Conservation (phyloP, 2,113 vertebrate species). For the Aix galericulata region DNA sequence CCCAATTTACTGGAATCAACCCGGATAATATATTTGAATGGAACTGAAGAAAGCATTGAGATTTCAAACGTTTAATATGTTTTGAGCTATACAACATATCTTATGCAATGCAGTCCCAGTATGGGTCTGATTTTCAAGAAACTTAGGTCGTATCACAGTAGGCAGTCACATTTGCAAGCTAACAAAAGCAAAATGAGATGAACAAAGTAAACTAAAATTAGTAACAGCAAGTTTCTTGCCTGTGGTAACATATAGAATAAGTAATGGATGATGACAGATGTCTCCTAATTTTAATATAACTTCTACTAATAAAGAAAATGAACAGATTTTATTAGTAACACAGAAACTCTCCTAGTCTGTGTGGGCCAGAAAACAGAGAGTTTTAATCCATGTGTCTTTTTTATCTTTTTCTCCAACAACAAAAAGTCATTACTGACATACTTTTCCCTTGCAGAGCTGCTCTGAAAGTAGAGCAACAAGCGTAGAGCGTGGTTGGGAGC, state of each 20-base stretch:
- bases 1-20: not conserved
- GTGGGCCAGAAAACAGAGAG: not conserved
- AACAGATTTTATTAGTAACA: not conserved
- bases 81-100: not conserved
- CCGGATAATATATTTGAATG: not conserved
- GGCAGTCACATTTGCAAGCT: not conserved
- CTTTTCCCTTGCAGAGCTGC: not conserved
- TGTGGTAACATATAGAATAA: not conserved
- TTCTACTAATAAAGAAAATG: not conserved
- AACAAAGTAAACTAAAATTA: slow-evolving; percentile 49
- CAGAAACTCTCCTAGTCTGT: not conserved
- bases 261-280: not conserved
- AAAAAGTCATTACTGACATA: not conserved
- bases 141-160: not conserved
- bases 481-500: rapidly evolving
- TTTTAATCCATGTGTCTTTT: not conserved
- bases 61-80: not conserved
- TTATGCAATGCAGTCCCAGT: not conserved
- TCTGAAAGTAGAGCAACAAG: not conserved
- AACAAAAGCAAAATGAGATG: not conserved
- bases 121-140: not conserved
- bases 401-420: not conserved
- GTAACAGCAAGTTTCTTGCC: not conserved
- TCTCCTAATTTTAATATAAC: not conserved
- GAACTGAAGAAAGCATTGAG: not conserved